Evolutionary conservation across 2,888 invertebrate genomes (phyloP), one percentile per base, ranked within the genome.

Genomic region (Sisyra terminalis): DNA sequence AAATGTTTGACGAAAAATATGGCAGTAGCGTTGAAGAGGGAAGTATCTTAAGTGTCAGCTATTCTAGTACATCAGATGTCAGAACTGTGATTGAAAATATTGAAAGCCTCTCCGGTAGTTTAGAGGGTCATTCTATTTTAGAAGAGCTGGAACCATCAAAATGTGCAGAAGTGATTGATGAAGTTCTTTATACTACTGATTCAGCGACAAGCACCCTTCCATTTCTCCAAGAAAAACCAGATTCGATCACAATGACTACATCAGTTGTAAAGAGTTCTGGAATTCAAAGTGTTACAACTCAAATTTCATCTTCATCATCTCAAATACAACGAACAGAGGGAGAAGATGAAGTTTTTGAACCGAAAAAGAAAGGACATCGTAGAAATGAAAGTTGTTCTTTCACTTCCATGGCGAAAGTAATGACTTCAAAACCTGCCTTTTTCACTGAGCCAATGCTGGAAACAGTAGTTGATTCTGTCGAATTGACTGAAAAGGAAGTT

Each of bases 21-120:
- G 68, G 66, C 3, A 70, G 70, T 0, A 73, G 72, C 51, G 49
- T 73, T 34, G 73, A 73, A 46, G 74, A 74, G 38, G 70, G 69
- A 2, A 72, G 72, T 49, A 61, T 71, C 34, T 52, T 73, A 5
- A 71, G 71, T 18, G 63, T 70, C 42, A 73, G 73, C 51, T 57
- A 70, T 49, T 73, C 73, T 1, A 73, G 71, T 52, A 66, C 70
- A 17, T 73, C 73, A 1, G 70, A 70, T 30, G 52, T 61, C 43
- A 51, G 56, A 51, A 67, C 66, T 11, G 64, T 66, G 1, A 61
- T 66, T 40, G 67, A 67, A 52, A 48, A 60, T 17, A 61, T 63
- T 1, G 53, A 58, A 48, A 58, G 61, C 3, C 65, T 64, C 50
- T 61, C 61, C n/a, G 65, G 63, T 45, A 54, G 55, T 45, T 51